Evolutionary conservation across 2,113 vertebrate genomes (phyloP).

Genomic region (Lutjanus erythropterus): DNA sequence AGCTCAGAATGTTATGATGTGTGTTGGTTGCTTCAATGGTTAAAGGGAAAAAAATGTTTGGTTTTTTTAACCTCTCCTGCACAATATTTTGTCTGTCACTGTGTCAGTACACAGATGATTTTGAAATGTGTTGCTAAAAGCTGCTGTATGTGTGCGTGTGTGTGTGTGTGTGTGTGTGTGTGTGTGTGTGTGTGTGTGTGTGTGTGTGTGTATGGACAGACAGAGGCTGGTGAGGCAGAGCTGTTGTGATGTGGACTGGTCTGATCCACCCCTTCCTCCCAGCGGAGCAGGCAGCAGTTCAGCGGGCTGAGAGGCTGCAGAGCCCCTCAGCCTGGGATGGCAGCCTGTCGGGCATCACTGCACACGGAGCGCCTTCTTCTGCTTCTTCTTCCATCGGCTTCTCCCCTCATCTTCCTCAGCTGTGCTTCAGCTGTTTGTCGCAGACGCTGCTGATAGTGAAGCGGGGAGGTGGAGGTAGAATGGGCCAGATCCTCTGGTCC

Average conservation of each 20-base stretch:
- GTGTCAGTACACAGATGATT: too few relatives aligned
- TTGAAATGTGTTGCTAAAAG: too few relatives aligned
- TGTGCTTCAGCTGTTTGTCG: conserved; percentile 17
- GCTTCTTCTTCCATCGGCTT: too few relatives aligned
- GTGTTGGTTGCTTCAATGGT: too few relatives aligned
- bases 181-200: too few relatives aligned
- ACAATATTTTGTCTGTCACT: too few relatives aligned
- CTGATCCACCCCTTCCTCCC: conserved; percentile 20
- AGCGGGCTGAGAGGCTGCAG: conserved; percentile 35
- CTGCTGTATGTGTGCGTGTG: too few relatives aligned
- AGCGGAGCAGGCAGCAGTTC: conserved; percentile 4
- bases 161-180: too few relatives aligned
- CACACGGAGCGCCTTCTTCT: not conserved
- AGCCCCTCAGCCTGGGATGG: conserved; percentile 29
- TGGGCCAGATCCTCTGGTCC: conserved; percentile 80
- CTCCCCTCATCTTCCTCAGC: not conserved
- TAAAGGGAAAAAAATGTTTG: too few relatives aligned
- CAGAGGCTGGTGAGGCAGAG: not conserved
- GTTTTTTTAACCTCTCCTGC: too few relatives aligned
- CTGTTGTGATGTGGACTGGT: conserved; percentile 3
- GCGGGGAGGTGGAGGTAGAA: conserved; percentile 54
- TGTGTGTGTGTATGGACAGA: not conserved
- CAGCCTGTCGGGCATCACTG: not conserved
- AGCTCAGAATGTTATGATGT: too few relatives aligned
- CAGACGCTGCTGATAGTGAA: conserved; percentile 20